phyloP scores from a whole-genome alignment of 2,888 invertebrate species.

The Cerastoderma edule region DNA sequence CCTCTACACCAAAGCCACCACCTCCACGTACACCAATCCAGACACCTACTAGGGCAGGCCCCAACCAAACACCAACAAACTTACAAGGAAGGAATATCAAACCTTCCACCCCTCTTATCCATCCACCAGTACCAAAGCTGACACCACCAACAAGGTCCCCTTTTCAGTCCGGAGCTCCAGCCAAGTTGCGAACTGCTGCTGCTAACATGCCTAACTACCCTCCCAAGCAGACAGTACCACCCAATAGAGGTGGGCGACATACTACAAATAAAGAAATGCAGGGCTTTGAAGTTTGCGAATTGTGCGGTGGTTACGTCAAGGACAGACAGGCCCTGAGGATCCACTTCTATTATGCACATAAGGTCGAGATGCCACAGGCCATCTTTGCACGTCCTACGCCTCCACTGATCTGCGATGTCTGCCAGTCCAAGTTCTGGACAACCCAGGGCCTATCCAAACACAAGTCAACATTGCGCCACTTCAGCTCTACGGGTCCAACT shows the following conservation, averaged over 20 bases:
- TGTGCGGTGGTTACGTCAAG: slow-evolving; percentile 98
- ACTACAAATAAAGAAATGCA: slow-evolving; percentile 56
- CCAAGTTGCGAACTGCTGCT: slow-evolving; percentile 4
- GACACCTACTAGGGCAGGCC: neutral
- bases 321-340: slow-evolving; percentile 96
- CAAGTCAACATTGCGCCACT: slow-evolving; percentile 87
- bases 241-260: slow-evolving; percentile 19
- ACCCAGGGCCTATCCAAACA: slow-evolving; percentile 98
- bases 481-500: slow-evolving; percentile 27
- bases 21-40: slow-evolving; percentile 11
- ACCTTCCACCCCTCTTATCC: neutral
- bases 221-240: slow-evolving; percentile 3
- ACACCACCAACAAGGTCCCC: slow-evolving; percentile 28
- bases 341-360: slow-evolving; percentile 99
- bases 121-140: slow-evolving; percentile 21
- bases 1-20: slow-evolving; percentile 10
- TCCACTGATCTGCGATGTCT: slow-evolving; percentile 97
- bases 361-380: slow-evolving; percentile 85
- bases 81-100: neutral
- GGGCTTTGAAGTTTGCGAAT: slow-evolving; percentile 89
- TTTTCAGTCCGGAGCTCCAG: slow-evolving; percentile 8
- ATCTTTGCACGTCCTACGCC: slow-evolving; percentile 86
- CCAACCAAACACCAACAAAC: neutral
- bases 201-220: slow-evolving; percentile 14
- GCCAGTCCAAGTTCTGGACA: slow-evolving; percentile 98